Percentiles rank a stretch among this genome's conserved stretches.
Conservation (phyloP, 2,797 vertebrate genomes). For the Balearica regulorum region DNA sequence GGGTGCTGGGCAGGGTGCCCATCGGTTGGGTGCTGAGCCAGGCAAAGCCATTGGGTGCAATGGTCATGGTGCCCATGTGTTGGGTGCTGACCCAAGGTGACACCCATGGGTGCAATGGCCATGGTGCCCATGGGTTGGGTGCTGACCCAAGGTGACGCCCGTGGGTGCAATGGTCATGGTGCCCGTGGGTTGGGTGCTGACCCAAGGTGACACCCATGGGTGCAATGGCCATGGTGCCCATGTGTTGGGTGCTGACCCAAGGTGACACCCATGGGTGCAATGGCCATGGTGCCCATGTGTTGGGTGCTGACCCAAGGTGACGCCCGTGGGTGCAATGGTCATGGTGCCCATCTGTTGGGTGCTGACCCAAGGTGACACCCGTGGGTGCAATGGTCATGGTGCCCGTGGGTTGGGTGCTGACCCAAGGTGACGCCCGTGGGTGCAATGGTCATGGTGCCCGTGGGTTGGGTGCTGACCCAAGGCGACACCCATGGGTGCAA, state of each 20-base stretch:
- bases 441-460: neutral
- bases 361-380: neutral
- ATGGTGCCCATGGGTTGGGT: neutral
- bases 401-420: too few relatives aligned
- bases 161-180: too few relatives aligned
- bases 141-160: accelerated
- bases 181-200: neutral
- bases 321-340: neutral
- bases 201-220: neutral
- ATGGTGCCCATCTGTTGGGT: too few relatives aligned
- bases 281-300: neutral
- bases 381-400: neutral
- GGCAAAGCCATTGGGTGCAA: neutral
- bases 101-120: too few relatives aligned
- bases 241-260: neutral
- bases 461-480: neutral
- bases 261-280: neutral
- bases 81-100: neutral
- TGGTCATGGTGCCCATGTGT: too few relatives aligned
- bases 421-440: neutral
- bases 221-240: neutral
- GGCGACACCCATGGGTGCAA: neutral
- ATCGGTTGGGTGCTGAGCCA: accelerated
- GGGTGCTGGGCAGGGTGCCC: neutral
- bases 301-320: neutral